Percentiles rank a stretch among this genome's conserved stretches.
Evolutionary conservation across 1,140 invertebrate species (phyloP).

Genomic region (Drosophila sp.): DNA sequence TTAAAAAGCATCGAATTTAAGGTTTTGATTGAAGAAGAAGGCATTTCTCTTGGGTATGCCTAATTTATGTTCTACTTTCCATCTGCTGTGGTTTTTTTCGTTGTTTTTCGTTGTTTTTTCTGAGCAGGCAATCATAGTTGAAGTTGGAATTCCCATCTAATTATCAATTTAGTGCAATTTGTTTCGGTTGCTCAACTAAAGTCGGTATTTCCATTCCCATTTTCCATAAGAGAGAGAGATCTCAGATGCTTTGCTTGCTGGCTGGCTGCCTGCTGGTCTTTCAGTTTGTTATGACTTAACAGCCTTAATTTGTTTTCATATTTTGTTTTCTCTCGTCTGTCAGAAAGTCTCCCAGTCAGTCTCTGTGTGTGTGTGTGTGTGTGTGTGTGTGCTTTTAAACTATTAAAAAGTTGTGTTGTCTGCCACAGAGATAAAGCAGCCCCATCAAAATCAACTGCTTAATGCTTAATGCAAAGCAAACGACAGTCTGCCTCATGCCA

Average conservation of each 20-base stretch:
- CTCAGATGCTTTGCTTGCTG: constrained; percentile 25
- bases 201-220: constrained; percentile 56
- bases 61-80: constrained; percentile 3
- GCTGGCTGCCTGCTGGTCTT: constrained; percentile 1
- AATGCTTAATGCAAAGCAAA: constrained; percentile 70
- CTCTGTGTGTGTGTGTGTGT: constrained; percentile 16
- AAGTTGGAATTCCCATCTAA: constrained; percentile 50
- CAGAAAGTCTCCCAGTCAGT: constrained; percentile 1
- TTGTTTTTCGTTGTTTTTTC: constrained; percentile 6
- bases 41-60: too few relatives aligned
- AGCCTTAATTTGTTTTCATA: constrained; percentile 65
- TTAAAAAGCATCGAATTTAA: background rate
- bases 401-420: constrained; percentile 73
- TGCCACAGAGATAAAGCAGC: constrained; percentile 47
- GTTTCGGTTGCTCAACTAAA: constrained; percentile 45
- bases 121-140: constrained; percentile 19
- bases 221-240: constrained; percentile 32
- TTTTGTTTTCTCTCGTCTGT: constrained; percentile 24
- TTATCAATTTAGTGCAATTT: constrained; percentile 80
- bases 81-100: background rate
- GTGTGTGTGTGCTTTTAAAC: constrained; percentile 64
- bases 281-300: constrained; percentile 56
- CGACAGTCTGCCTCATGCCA: constrained; percentile 18
- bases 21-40: constrained; percentile 13
- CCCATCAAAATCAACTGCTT: constrained; percentile 61